Conservation (phyloP, 2,888 invertebrate species). For the Auanema sp. region DNA sequence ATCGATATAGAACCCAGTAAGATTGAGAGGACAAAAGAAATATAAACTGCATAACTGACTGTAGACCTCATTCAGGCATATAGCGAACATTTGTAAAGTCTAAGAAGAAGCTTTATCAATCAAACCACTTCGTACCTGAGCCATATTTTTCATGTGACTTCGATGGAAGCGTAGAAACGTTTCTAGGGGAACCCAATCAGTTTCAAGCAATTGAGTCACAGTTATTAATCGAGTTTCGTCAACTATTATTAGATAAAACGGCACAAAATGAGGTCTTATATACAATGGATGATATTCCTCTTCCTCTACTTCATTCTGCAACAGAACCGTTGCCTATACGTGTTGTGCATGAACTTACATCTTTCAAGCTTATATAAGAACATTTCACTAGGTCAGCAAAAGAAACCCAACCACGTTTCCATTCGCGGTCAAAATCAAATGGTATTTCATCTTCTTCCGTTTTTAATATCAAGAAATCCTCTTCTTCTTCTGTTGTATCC, state of each 20-base stretch:
- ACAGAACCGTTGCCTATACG: too few species aligned
- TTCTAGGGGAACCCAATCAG: slow-evolving; percentile 14
- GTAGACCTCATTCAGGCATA: slow-evolving; percentile 10
- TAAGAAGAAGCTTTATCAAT: neutral
- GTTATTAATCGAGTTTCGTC: neutral
- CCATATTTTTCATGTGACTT: slow-evolving; percentile 17
- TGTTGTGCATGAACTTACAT: too few species aligned
- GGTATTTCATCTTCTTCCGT: too few species aligned
- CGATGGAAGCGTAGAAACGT: slow-evolving; percentile 12
- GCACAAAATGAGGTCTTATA: slow-evolving; percentile 16
- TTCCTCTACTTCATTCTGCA: too few species aligned
- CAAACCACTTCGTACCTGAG: slow-evolving; percentile 10
- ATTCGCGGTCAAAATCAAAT: too few species aligned
- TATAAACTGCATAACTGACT: slow-evolving; percentile 7
- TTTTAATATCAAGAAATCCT: too few species aligned
- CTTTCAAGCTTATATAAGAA: too few species aligned
- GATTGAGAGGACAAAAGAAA: slow-evolving; percentile 3
- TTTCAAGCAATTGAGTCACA: slow-evolving; percentile 4
- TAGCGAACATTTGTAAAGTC: slow-evolving; percentile 9
- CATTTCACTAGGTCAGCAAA: too few species aligned
- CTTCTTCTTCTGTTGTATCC: too few species aligned
- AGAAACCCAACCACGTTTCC: too few species aligned
- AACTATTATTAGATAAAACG: slow-evolving; percentile 13
- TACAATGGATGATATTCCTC: slow-evolving; percentile 5
- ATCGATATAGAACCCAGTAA: slow-evolving; percentile 12